Conservation (phyloP, 2,888 invertebrate species). For the Sinodicranocentrus sp. region DNA sequence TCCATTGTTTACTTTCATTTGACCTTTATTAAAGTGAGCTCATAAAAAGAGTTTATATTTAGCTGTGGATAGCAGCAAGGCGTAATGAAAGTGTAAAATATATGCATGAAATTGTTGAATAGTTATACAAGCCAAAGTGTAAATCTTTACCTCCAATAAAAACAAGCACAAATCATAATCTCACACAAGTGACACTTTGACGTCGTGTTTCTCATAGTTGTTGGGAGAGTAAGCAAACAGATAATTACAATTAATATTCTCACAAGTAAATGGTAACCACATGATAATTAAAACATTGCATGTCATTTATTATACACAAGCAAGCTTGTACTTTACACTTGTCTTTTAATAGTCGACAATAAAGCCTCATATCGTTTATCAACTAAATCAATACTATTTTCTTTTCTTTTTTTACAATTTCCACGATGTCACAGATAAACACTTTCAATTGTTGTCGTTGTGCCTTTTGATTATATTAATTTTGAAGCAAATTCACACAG, state of each 20-base stretch:
- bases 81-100: too few relatives aligned
- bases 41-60: neutral
- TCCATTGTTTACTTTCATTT: conserved; percentile 11
- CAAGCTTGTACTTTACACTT: too few relatives aligned
- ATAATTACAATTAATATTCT: conserved; percentile 19
- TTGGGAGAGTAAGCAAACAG: neutral
- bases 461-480: too few relatives aligned
- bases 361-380: too few relatives aligned
- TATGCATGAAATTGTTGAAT: neutral
- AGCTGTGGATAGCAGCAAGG: too few relatives aligned
- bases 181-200: conserved; percentile 67
- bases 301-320: neutral
- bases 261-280: conserved; percentile 10
- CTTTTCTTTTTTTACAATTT: too few relatives aligned
- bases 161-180: conserved; percentile 65
- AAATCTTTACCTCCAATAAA: conserved; percentile 66
- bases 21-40: conserved; percentile 4
- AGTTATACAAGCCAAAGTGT: neutral
- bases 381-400: too few relatives aligned
- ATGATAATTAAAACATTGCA: neutral
- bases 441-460: too few relatives aligned
- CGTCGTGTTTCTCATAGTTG: conserved; percentile 46
- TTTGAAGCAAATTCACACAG: too few relatives aligned
- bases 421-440: too few relatives aligned
- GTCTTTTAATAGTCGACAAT: too few relatives aligned